Evolutionary conservation across 2,797 vertebrate genomes (phyloP), one percentile per base, ranked within the genome.

Genomic region (Melanotaenia nigrans): DNA sequence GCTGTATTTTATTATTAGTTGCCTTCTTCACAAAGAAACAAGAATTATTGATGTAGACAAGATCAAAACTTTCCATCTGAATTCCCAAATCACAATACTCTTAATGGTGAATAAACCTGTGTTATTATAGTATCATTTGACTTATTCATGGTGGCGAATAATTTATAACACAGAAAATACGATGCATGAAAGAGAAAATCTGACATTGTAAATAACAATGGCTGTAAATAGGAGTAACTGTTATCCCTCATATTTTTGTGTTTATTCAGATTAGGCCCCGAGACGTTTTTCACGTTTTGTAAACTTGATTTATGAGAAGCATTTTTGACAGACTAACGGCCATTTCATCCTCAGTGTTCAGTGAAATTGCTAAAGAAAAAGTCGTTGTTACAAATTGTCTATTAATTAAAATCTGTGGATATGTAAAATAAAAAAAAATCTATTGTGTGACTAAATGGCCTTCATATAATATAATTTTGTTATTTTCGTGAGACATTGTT

Each of bases 141-240:
- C 68, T 63, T 40, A 68, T 54, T 71, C 13, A 61, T 57, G 18
- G 24, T 77, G 68, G 56, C 69, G 74, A 71, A 75, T 20, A 65
- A 49, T 70, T 78, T 59, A 53, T 32, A 30, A 30, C 6, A 22
- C 3, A 36, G 30, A 55, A 71, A 81, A 36, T 51, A 69, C 1
- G 1, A 73, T 82, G 86, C 87, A 90, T 88, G 83, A 55, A 51
- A 57, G 60, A 78, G 22, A 85, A 77, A 69, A 51, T 79, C 38
- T 71, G 45, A 75, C 16, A 56, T 56, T 89, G 84, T 86, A 83
- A 85, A 85, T 85, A 83, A 25, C 16, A 67, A 63, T 73, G 60
- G 28, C 78, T 91, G 85, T 89, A 87, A 81, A 90, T 86, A 85
- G 32, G 42, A 83, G 67, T 68, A 38, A 79, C 36, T 64, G 40